Evolutionary conservation across 1,140 invertebrate species (phyloP), one percentile per base, ranked within the genome.

Genomic region (Saxidomus purpurata): DNA sequence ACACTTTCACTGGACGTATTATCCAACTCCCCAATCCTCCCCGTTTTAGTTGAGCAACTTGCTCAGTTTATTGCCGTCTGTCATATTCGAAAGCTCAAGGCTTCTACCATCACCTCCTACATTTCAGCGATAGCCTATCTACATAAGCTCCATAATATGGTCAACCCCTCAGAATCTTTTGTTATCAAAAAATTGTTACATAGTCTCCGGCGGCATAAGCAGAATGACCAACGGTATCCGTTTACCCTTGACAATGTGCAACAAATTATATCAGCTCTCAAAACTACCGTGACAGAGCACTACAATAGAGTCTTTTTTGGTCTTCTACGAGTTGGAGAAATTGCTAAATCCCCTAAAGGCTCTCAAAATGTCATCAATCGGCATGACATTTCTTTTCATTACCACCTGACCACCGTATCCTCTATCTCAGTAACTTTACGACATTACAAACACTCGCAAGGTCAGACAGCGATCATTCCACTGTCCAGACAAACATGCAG

Each of bases 51-150:
- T 13, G 25, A 61, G 22, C 61, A 69, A 22, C 55, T 88, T 9
- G 77, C 77, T 9, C 59, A 80, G 38, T 88, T 88, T 59, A 81
- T 81, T 15, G 47, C 77, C 6, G 11, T 43, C 11, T 86, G 84
- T 31, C 76, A 88, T 22, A 15, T 15, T 52, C 55, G 43, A 11
- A 11, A 2, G 8, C 25, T 80, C 17, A 77, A 80, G 31, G 31
- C 38, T 17, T 52, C n/a, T 47, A 88, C 74, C 49, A 81, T 88
- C 28, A 47, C 55, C 15, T 67, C 86, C 8, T 88, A 31, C 40
- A 67, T 49, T 34, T 69, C 86, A 22, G 76, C 59, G 0, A 34
- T 88, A 22, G n/a, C 11, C n/a, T 88, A 71, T 52, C 34, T 80
- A 15, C 77, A 80, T 81, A 80, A 81, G 55, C 19, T 88, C 17